Conservation (phyloP, 2,113 vertebrate genomes). For the Tachycineta bicolor region DNA sequence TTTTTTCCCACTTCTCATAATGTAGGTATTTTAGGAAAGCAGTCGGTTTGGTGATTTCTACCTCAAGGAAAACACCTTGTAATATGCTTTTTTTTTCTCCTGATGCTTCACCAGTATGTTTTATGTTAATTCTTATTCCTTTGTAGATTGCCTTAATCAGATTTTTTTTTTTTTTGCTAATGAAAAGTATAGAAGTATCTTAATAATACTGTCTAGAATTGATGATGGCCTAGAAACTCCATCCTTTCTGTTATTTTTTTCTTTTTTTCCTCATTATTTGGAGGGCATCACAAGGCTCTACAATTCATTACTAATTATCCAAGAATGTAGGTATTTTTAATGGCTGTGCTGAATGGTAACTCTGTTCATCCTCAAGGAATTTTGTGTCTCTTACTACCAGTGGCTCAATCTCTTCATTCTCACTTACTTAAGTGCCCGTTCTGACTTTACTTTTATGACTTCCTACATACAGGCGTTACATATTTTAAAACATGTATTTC, state of each 20-base stretch:
- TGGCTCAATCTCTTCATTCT: background rate
- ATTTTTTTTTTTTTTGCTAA: background rate
- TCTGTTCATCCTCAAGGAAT: background rate
- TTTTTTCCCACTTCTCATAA: fast-evolving
- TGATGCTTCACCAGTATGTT: background rate
- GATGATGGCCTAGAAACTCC: background rate
- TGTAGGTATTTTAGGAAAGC: background rate
- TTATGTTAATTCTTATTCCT: background rate
- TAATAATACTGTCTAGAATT: background rate
- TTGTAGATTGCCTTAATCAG: background rate
- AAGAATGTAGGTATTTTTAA: background rate
- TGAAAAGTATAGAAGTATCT: background rate
- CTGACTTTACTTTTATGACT: background rate
- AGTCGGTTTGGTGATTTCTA: background rate
- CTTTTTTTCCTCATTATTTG: background rate
- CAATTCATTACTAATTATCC: background rate
- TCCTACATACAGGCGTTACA: background rate
- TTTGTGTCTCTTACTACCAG: background rate
- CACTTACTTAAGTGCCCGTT: background rate
- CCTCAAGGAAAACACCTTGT: background rate
- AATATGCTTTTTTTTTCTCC: background rate
- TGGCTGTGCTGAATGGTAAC: background rate
- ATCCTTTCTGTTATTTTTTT: background rate
- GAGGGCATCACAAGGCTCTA: background rate
- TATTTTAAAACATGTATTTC: background rate